Evolutionary conservation across 1,140 invertebrate species (phyloP), one percentile per base, ranked within the genome.

Genomic region (Condylostylus longicornis): DNA sequence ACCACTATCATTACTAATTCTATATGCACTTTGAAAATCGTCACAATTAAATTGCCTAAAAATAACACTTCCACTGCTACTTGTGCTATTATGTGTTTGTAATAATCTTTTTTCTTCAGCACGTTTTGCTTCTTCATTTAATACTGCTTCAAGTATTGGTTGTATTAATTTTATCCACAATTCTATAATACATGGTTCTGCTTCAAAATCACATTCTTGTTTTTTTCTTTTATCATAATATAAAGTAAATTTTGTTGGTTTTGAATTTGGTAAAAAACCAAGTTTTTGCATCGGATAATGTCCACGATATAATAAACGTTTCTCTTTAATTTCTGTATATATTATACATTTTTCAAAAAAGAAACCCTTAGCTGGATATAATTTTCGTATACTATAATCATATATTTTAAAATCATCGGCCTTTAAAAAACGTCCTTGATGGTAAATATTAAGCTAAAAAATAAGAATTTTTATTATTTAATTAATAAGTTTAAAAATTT

Each of bases 341-440:
- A 59, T 54, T 9, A 60, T 50, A 41, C 53, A 59, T 38, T 56
- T 60, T 35, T 59, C 58, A 31, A 60, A 60, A 5, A 60, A 56
- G n/a, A 60, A 60, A 0, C 54, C 54, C 34, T 58, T 59, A 35
- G 40, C 48, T 6, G 49, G 45, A 35, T 56, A 60, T 30, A 33
- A 49, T 5, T 57, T 49, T 33, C 54, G 54, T 1, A 43, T 27
- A 20, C 45, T 51, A 22, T 50, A 42, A 35, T 60, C 58, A 27
- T 34, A 23, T 14, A 58, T 44, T 18, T 56, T 44, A 25, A 60
- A 61, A 32, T 60, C 50, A 42, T 44, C 53, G 2, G 53, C 53
- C 41, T 56, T 57, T 2, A 47, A 47, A 30, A 61, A 60, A 38
- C 58, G 58, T 29, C 58, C 58, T 44, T 61, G 58, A 14, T 53